Base-by-base conservation (phyloP, 2,797 vertebrate species). In the Rhinichthys osculus region DNA sequence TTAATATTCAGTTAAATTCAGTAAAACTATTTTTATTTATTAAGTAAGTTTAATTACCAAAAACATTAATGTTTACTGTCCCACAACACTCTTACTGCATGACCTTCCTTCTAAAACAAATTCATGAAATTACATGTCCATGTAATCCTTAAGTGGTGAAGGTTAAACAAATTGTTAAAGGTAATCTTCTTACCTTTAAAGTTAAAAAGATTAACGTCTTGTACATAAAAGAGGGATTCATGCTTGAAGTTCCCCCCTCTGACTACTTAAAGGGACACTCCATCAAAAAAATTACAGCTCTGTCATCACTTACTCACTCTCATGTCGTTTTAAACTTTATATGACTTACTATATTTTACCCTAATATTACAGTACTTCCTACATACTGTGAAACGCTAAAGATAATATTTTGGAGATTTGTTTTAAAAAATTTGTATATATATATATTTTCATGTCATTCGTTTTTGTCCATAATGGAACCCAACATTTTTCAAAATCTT, bases 61-160 rank as follows among this genome's bases (percentile, higher is more conserved):
- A 23, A 23, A 38, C 6, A 35, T 76, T 14, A 2, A 35, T 76
- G 17, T 54, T 52, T 54, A 76, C 10, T 14, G 6, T 23, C 30
- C 47, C 30, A 54, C 50, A 74, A 21, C 47, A 64, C 57, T 11
- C 57, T 10, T n/a, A 8, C n/a, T 73, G 42, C 16, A 10, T 33
- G 27, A 33, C 44, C 19, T 33, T 54, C 1, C 30, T 54, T 54
- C 10, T 21, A 7, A 76, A 54, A 76, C 47, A 76, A 35, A 54
- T 54, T 23, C 50, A 76, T 76, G 73, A 76, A 54, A 54, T 54
- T 1, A 76, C 73, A 74, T 73, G 44, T 19, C 44, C 71, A 50
- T 19, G 50, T 74, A 52, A 74, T 52, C 44, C 27, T 21, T 50
- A 42, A 50, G 8, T 19, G 44, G 50, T 73, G n/a, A 50, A 50